phyloP scores from a whole-genome alignment of 1,140 invertebrate genomes.

The Drosophila gunungcola region DNA sequence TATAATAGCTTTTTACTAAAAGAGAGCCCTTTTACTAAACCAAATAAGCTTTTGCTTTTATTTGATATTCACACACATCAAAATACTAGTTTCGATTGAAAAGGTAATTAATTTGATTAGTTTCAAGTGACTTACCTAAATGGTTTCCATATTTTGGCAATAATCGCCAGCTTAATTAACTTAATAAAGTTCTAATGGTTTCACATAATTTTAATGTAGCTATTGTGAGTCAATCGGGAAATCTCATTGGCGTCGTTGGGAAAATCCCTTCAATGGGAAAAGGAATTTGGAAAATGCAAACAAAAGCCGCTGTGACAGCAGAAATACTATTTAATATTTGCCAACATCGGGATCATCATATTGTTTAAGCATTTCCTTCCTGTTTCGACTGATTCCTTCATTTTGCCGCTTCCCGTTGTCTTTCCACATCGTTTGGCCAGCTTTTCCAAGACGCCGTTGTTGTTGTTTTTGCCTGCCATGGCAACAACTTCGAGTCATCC shows the following conservation, averaged over 20 bases:
- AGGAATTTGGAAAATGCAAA: background rate
- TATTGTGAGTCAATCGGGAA: background rate
- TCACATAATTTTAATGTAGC: background rate
- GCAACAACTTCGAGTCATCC: slow-evolving; percentile 23
- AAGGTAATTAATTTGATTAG: background rate
- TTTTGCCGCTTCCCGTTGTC: slow-evolving; percentile 56
- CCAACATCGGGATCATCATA: slow-evolving; percentile 53
- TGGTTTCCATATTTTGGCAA: background rate
- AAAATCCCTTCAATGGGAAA: slow-evolving; percentile 7
- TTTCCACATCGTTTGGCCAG: background rate
- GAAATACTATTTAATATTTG: slow-evolving; percentile 52
- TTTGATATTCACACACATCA: too few relatives aligned
- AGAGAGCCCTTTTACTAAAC: too few relatives aligned
- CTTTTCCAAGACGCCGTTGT: slow-evolving; percentile 3
- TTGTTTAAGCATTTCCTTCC: slow-evolving; percentile 74
- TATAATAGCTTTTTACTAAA: too few relatives aligned
- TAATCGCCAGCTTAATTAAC: background rate
- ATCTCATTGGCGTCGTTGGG: background rate
- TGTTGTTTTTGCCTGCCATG: slow-evolving; percentile 11
- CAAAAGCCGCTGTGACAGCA: slow-evolving; percentile 20
- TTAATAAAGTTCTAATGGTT: background rate
- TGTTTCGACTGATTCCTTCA: slow-evolving; percentile 55
- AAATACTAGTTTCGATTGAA: background rate
- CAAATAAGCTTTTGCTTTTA: too few relatives aligned
- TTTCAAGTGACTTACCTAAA: background rate